phyloP scores from a whole-genome alignment of 2,888 invertebrate genomes.

The Nineta flava region DNA sequence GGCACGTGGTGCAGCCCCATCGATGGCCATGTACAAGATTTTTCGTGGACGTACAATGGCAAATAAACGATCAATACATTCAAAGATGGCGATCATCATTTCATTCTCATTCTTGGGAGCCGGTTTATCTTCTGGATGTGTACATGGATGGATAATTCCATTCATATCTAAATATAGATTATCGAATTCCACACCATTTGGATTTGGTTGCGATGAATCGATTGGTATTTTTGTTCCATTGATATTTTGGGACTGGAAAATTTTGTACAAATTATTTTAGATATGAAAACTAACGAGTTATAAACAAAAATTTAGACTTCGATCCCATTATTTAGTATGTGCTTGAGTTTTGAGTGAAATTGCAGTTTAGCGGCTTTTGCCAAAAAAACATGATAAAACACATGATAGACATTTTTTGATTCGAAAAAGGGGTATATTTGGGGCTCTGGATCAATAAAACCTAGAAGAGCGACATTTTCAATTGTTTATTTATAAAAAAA shows the following conservation, averaged over 20 bases:
- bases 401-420: too few species aligned
- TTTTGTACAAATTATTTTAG: not conserved
- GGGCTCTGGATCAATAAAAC: too few species aligned
- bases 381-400: too few species aligned
- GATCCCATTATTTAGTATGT: too few species aligned
- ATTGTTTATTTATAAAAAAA: too few species aligned
- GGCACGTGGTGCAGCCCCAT: conserved; percentile 96
- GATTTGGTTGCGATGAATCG: conserved; percentile 79
- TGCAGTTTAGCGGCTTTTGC: too few species aligned
- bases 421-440: too few species aligned
- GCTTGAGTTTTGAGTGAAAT: too few species aligned
- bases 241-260: conserved; percentile 49
- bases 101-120: conserved; percentile 97
- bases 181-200: conserved; percentile 94
- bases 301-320: too few species aligned
- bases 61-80: conserved; percentile 92
- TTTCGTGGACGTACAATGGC: conserved; percentile 84
- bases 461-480: too few species aligned
- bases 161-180: conserved; percentile 99
- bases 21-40: conserved; percentile 97
- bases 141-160: conserved; percentile 98
- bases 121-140: conserved; percentile 96
- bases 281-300: not conserved
- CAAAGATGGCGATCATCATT: conserved; percentile 99
- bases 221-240: conserved; percentile 63